These are phyloP conservation scores for Drosophila sturtevanti DNA, from an alignment of 1,140 invertebrate genomes.

Conservation along the genomic window DNA sequence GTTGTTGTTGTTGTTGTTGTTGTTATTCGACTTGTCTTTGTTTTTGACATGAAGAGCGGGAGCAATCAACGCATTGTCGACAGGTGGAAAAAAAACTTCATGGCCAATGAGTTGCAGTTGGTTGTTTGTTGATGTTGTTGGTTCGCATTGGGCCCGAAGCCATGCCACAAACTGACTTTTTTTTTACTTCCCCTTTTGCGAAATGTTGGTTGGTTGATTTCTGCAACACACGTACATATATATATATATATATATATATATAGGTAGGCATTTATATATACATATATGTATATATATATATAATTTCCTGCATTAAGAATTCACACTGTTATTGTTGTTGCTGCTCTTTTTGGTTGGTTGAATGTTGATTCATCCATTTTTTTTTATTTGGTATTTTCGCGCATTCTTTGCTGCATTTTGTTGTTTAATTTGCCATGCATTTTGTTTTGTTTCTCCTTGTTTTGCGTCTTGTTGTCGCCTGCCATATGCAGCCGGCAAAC, in stretches of 20 bases:
- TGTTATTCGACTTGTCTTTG: constrained; percentile 9
- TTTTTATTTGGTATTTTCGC: constrained; percentile 30
- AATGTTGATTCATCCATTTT: constrained; percentile 58
- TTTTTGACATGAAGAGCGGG: constrained; percentile 41
- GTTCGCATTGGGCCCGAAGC: constrained; percentile 46
- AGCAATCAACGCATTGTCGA: constrained; percentile 76
- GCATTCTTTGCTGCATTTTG: constrained; percentile 41
- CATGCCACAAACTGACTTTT: constrained; percentile 53
- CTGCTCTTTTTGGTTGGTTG: constrained; percentile 52
- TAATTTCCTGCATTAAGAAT: constrained; percentile 75
- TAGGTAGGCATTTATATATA: too few species aligned
- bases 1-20: neutral
- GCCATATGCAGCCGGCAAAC: constrained; percentile 69
- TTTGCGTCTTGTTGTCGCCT: constrained; percentile 58
- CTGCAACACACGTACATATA: constrained; percentile 29
- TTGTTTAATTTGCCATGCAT: constrained; percentile 61
- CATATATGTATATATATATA: too few species aligned
- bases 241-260: too few species aligned
- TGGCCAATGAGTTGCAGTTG: constrained; percentile 67
- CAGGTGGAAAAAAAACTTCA: constrained; percentile 75
- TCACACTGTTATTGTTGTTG: constrained; percentile 55
- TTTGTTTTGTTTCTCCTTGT: constrained; percentile 51
- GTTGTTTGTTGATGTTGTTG: constrained; percentile 23
- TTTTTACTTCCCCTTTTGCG: constrained; percentile 52
- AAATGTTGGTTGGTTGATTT: constrained; percentile 65